Base-by-base conservation (phyloP, 2,888 invertebrate species). In the Cheilosia vernalis region DNA sequence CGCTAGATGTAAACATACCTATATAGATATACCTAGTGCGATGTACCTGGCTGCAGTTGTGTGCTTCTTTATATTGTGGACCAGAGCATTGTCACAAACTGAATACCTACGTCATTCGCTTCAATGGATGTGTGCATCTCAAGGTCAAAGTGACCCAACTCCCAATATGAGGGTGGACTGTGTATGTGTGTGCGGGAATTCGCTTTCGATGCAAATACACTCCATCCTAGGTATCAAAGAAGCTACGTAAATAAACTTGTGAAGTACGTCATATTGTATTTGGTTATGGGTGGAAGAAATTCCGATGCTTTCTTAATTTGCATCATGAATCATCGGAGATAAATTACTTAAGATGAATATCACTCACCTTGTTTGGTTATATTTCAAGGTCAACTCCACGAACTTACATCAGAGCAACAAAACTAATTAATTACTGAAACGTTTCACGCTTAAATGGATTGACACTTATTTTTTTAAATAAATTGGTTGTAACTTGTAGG, bases 61-160 rank as follows among this genome's bases (percentile, higher is more conserved):
- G n/a, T 80, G 64, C 42, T 49, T 49, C 6, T 30, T 24, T 24
- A 27, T 64, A 27, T 64, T n/a, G n/a, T 56, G 33, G 42, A 53
- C 47, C 17, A 55, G 61, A 55, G 61, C 33, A 27, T 70, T 80
- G 70, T 70, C 51, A 64, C 67, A 30, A 72, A 37, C 21, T 47
- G 30, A 55, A 9, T 55, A 51, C 10, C 37, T 84, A 81, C 85
- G 85, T 85, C 81, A 85, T 70, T 81, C 66, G 70, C 40, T 66
- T 55, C 27, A 49, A 42, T 64, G 27, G 69, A 69, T 70, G 76
- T 85, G 61, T 85, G 85, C 81, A 85, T 53, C 63, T 61, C 85
- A 85, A 85, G 85, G 85, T 85, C 81, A 85, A 85, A 81, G 49
- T 66, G 70, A 81, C 66, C 81, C 60, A 64, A 78, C 60, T 64